Base-by-base conservation (phyloP, 2,797 vertebrate species). In the Dallia pectoralis region DNA sequence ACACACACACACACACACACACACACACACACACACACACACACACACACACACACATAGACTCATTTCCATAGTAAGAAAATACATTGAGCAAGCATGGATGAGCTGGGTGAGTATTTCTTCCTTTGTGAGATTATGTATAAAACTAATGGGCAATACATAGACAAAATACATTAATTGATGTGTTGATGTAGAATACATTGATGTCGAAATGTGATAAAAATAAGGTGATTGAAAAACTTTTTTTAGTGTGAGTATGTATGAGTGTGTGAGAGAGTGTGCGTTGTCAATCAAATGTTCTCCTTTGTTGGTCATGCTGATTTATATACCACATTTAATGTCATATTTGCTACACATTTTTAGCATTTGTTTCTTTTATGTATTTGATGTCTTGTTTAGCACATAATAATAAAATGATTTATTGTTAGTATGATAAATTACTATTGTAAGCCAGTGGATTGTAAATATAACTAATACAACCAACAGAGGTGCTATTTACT, bases 41-140 rank as follows among this genome's bases (percentile, higher is more conserved):
- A 19, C 36, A 73, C 3, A 53, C 68, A 33, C 16, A 22, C 18
- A 53, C 67, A 68, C 29, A 61, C 61, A 19, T 53, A 75, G 62
- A 29, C 68, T 74, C 67, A 36, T n/a, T 70, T 32, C 44, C 76
- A 74, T 40, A 25, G 53, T 25, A 11, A n/a, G 22, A 8, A 25
- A 18, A 2, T 33, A 75, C 33, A 70, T 76, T 68, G 29, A 73
- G 71, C 51, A 67, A 69, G 70, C 77, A 92, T 93, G 92, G 90
- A 93, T 48, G 91, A 93, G 65, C 89, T 93, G 4, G 91, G 92
- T 93, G 87, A 91, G 91, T 71, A 27, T 67, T 69, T 6, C 76
- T 81, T 61, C 62, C 0, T 14, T 36, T 9, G 19, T 27, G 27
- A 8, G 5, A 51, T 25, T 14, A 66, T 11, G 8, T 18, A 30